Base-by-base conservation (phyloP, 2,888 invertebrate species). In the Pristionchus arcanus region DNA sequence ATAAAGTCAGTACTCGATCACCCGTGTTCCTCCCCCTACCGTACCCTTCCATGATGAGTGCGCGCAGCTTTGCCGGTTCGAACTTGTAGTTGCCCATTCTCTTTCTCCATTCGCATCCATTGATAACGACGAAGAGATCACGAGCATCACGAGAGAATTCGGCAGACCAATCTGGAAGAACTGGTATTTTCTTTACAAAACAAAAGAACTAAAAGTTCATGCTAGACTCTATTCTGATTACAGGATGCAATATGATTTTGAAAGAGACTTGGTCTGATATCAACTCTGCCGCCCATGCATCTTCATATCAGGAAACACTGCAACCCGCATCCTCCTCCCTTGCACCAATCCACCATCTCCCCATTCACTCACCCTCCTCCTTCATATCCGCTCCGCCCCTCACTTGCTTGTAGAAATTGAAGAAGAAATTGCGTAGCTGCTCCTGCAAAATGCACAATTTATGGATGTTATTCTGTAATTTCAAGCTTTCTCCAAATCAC, bases 81-180 rank as follows among this genome's bases (percentile, higher is more conserved):
- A 91, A 90, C 37, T 92, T 93, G 53, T 84, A 77, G 53, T 91
- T 91, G 21, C 90, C 90, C 3, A 93, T 93, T 59, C 91, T 89
- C 71, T 91, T 92, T 84, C 92, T 91, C 93, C 93, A 94, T 89
- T 94, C 94, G 85, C 92, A 93, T 11, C 94, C 92, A 66, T 94
- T 94, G 63, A 94, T 90, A 11, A 93, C 91, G n/a, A 94, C 88
- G 90, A 94, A 94, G 16, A 94, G 87, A 88, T 94, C 94, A 31
- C 91, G 90, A 1, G 93, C 93, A 87, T 94, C 94, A 71, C 92
- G 91, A 34, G 91, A 90, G 0, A 92, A 31, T 16, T 90, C 90
- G 1, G 49, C 31, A 0, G 31, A 11, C 59, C 55, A 49, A 21
- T 89, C 89, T 89, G 49, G n/a, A 63, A 16, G 21, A 34, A 66